Evolutionary conservation across 2,888 invertebrate genomes (phyloP).

Genomic region (Dryobotodes eremita): DNA sequence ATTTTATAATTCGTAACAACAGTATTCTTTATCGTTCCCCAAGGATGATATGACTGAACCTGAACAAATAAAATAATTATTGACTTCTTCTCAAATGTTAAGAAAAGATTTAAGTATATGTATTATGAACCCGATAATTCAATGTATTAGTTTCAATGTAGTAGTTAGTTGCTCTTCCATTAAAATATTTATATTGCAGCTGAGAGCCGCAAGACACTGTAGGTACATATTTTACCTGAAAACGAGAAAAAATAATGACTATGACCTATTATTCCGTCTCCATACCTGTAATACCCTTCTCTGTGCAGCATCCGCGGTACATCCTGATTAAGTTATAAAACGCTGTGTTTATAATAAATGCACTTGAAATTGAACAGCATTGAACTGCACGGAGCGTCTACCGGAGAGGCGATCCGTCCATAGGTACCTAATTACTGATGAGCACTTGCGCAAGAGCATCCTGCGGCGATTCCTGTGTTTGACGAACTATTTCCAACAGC

Average conservation of each 20-base stretch:
- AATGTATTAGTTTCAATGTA: too few relatives aligned
- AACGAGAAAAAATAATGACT: conserved; percentile 15
- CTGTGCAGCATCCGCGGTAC: background rate
- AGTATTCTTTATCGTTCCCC: too few relatives aligned
- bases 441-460: conserved; percentile 25
- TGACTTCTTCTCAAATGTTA: too few relatives aligned
- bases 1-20: background rate
- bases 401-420: conserved; percentile 16
- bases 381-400: background rate
- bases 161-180: too few relatives aligned
- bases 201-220: background rate
- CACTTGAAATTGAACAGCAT: conserved; percentile 30
- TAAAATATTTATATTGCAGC: background rate
- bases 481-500: conserved; percentile 9
- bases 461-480: conserved; percentile 28
- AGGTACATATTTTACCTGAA: background rate
- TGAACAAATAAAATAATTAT: background rate
- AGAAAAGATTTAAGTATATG: background rate
- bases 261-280: conserved; percentile 21
- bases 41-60: background rate
- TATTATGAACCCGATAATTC: too few relatives aligned
- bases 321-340: conserved; percentile 53
- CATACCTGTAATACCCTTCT: background rate
- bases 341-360: conserved; percentile 52
- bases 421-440: conserved; percentile 40